Evolutionary conservation across 1,140 invertebrate genomes (phyloP), one percentile per base, ranked within the genome.

Genomic region (Drosophila rhopaloa): DNA sequence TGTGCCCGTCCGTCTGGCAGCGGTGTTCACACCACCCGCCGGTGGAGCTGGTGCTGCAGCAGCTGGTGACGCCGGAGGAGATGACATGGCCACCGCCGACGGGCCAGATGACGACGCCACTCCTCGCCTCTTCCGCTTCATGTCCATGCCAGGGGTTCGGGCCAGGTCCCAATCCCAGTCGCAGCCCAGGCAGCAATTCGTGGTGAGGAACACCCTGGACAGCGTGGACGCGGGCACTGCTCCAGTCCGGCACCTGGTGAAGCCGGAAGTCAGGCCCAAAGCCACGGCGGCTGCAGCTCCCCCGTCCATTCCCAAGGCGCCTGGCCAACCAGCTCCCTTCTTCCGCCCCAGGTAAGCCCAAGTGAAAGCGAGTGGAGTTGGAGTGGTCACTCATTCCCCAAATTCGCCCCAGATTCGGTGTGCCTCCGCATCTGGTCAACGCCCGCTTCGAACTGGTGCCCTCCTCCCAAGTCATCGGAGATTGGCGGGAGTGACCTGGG

Each of bases 1-100:
- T 59, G 81, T 91, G 58, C 90, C 90, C 35, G 58, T 91, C 0
- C 90, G 89, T 16, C 54, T 91, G n/a, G 76, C 90, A 10, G 90
- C 90, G 38, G 84, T 91, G 81, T 91, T 76, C n/a, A 91, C 85
- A 6, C 75, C 66, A 0, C 85, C 80, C 6, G 41, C 50, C 0
- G 53, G 44, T 0, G 65, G 54, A 5, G 46, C 38, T 2, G 65
- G 10, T 4, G 40, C 4, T 38, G 41, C 14, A 41, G 35, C 27
- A 11, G 27, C 32, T 13, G 58, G n/a, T 8, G 29, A 38, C 14
- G 58, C 51, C 14, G 43, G 37, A 0, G 32, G 37, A 6, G 48
- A 38, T 11, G 65, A 65, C 10, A 13, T 59, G 24, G 76, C 35
- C 13, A 48, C 56, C 16, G 27, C 62, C 24, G 65, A 46, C 3